phyloP scores from a whole-genome alignment of 2,113 vertebrate genomes.

The Microtus oregoni region DNA sequence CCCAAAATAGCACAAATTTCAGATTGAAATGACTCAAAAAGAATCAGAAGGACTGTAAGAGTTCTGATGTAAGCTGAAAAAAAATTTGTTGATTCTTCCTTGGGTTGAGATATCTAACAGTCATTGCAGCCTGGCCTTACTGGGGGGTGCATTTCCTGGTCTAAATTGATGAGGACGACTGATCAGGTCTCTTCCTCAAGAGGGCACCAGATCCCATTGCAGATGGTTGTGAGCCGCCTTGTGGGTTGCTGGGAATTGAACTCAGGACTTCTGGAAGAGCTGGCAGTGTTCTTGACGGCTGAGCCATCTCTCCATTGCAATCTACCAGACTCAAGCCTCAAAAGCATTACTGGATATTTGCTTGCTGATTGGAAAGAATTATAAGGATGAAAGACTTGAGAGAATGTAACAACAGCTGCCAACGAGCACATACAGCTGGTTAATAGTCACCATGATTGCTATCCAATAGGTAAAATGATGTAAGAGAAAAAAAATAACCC shows the following conservation, averaged over 20 bases:
- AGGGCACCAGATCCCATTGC: too few relatives aligned
- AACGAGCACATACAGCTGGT: background rate
- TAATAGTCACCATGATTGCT: background rate
- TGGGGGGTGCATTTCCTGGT: too few relatives aligned
- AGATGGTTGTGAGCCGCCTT: too few relatives aligned
- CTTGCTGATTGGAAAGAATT: slow-evolving; percentile 1
- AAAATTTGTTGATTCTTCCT: background rate
- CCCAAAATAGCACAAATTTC: background rate
- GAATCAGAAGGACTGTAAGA: background rate
- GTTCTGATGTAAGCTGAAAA: background rate
- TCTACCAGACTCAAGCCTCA: background rate
- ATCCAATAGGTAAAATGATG: background rate
- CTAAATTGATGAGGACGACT: too few relatives aligned
- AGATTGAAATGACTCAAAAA: background rate
- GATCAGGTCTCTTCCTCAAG: too few relatives aligned
- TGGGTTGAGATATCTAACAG: background rate
- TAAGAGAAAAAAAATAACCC: background rate
- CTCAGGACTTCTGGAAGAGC: too few relatives aligned
- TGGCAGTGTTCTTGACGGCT: too few relatives aligned
- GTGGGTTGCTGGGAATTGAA: too few relatives aligned
- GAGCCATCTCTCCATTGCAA: background rate
- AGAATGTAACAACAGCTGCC: background rate
- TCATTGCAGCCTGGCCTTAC: background rate
- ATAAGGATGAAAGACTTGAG: background rate
- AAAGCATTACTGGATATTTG: background rate